These are phyloP conservation scores for Aphis craccivora DNA, from an alignment of 1,140 invertebrate species.

Conservation along the genomic window DNA sequence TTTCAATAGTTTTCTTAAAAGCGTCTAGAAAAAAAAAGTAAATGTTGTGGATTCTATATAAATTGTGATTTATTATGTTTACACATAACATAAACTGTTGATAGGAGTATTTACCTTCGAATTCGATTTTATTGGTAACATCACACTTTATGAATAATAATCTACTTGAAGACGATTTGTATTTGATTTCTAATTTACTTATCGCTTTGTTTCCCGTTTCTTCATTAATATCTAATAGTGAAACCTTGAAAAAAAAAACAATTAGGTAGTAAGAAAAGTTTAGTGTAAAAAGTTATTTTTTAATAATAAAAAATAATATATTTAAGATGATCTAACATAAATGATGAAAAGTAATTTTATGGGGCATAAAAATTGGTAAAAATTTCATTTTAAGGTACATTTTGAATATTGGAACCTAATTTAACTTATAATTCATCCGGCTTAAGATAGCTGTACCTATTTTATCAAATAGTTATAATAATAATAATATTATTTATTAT, in stretches of 20 bases:
- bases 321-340: not conserved
- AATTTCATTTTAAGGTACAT: too few species aligned
- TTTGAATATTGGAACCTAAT: too few species aligned
- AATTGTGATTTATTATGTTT: not conserved
- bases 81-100: not conserved
- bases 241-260: conserved; percentile 20
- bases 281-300: not conserved
- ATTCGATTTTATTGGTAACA: conserved; percentile 23
- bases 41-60: not conserved
- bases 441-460: too few species aligned
- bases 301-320: not conserved
- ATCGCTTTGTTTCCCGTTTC: not conserved
- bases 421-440: too few species aligned
- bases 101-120: conserved; percentile 8
- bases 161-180: not conserved
- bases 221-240: conserved; percentile 18
- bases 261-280: not conserved
- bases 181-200: not conserved
- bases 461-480: too few species aligned
- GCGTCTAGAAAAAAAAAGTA: not conserved
- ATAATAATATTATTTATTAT: too few species aligned
- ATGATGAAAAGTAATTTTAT: not conserved
- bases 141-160: conserved; percentile 45
- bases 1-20: conserved; percentile 28
- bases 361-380: too few species aligned